Base-by-base conservation (phyloP, 2,888 invertebrate genomes). In the Lamellibrachia columna region DNA sequence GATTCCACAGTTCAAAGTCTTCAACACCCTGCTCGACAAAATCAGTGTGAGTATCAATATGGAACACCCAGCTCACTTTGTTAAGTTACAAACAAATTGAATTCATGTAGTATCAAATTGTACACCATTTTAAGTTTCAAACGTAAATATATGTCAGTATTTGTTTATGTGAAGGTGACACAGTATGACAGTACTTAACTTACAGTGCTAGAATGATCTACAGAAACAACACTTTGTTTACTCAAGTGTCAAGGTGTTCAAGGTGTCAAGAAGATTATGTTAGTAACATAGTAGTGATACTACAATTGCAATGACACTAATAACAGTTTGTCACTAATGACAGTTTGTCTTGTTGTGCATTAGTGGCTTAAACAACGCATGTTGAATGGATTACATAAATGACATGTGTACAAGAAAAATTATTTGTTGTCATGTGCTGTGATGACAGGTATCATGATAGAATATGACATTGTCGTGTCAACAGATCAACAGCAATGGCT, bases 1-100 rank as follows among this genome's bases (percentile, higher is more conserved):
- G 15, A 91, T 91, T 40, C 91, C 91, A 53, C 53, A 55, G 58
- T 91, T 91, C 58, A 91, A 91, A 55, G 91, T 58, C 11, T n/a
- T 22, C 4, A 28, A 58, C n/a, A n/a, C 91, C 28, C 58, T 91
- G 91, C 55, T 91, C 53, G 11, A 53, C 28, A 55, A 52, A 91
- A n/a, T 91, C 1, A 91, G 91, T 53, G 91, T 91, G n/a, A 91
- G 55, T 55, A 52, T 55, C 40, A 22, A 75, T 1, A 15, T n/a
- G 22, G 40, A 40, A 40, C 40, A 40, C 40, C 40, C 40, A 40
- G 40, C 40, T 40, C 40, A 40, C 0, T 40, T 75, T 11, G 22
- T 75, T 22, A 3, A 75, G 22, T 22, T 75, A 58, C 58, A 58
- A 8, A 58, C 58, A 58, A 58, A 58, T 58, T 58, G 2, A 7